Evolutionary conservation across 2,888 invertebrate genomes (phyloP), one percentile per base, ranked within the genome.

Genomic region (Drosophila bunnanda): DNA sequence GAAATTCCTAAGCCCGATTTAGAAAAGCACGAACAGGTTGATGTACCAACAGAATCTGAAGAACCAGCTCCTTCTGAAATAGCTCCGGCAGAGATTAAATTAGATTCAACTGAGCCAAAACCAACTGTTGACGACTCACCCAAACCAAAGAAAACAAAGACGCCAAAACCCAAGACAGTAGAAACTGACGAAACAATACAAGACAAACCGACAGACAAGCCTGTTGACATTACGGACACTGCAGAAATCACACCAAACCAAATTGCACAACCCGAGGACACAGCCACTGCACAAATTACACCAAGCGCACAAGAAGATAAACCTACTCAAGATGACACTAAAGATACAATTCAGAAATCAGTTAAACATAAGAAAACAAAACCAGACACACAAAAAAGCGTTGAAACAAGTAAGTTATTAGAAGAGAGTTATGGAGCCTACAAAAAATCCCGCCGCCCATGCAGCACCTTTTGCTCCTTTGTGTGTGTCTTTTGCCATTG

Each of bases 251-350:
- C 80, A 84, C 77, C 75, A 72, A 84, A 67, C 60, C 79, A 84
- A 78, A 75, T 79, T 72, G 84, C 80, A 79, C 91, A 91, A 82
- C 87, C 89, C 83, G 90, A 89, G 88, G 90, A 91, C 88, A 90
- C 90, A 83, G 88, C 90, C 85, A 90, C 90, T 78, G 90, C 90
- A 84, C 93, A 93, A 88, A 93, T 93, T 90, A 89, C 93, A 76
- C 89, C 90, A 85, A 82, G 81, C 81, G 87, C 87, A 82, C 88
- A 89, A 81, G 93, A 90, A 81, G 90, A 90, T 69, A 87, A 81
- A 86, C 81, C 90, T 77, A 87, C 80, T 89, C 88, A 87, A 89
- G 91, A 91, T 84, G 84, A 87, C 85, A 90, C 90, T 80, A 87
- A 81, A 79, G 90, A 90, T 80, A 93, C 93, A 76, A 90, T 89